These are phyloP conservation scores for Prunella fulvescens DNA, from an alignment of 2,113 vertebrate genomes.

Conservation along the genomic window DNA sequence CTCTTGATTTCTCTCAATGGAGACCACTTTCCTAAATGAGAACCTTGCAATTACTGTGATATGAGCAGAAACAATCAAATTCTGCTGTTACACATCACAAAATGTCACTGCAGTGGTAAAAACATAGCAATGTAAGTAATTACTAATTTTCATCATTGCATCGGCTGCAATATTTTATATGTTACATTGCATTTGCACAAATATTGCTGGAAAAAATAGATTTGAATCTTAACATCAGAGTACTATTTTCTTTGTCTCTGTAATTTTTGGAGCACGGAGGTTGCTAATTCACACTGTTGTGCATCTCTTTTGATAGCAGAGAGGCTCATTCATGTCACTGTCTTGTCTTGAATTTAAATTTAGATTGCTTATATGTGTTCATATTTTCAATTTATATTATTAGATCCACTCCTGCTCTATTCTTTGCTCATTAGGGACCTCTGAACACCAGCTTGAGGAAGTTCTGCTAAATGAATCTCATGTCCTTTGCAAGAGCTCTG, in stretches of 20 bases:
- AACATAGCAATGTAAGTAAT: not conserved
- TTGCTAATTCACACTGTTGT: not conserved
- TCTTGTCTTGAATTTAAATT: slow-evolving; percentile 49
- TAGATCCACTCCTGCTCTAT: slow-evolving; percentile 27
- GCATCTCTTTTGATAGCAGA: not conserved
- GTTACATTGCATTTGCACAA: not conserved
- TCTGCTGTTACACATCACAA: not conserved
- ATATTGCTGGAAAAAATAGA: not conserved
- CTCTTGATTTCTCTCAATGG: slow-evolving; percentile 17
- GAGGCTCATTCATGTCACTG: not conserved
- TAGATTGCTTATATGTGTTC: slow-evolving; percentile 52
- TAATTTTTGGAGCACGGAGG: not conserved
- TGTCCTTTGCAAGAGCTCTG: slow-evolving; percentile 54
- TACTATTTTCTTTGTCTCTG: not conserved
- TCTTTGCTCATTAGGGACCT: slow-evolving; percentile 38
- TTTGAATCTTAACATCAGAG: not conserved
- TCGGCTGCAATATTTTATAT: not conserved
- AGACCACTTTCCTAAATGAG: not conserved
- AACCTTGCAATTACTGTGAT: not conserved
- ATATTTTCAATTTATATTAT: slow-evolving; percentile 57
- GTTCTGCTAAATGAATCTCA: slow-evolving; percentile 55
- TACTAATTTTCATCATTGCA: not conserved
- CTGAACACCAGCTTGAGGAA: slow-evolving; percentile 48
- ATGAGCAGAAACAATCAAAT: not conserved
- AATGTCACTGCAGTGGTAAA: not conserved